Evolutionary conservation across 2,797 vertebrate genomes (phyloP), one percentile per base, ranked within the genome.

Genomic region (Lithobates sylvaticus): DNA sequence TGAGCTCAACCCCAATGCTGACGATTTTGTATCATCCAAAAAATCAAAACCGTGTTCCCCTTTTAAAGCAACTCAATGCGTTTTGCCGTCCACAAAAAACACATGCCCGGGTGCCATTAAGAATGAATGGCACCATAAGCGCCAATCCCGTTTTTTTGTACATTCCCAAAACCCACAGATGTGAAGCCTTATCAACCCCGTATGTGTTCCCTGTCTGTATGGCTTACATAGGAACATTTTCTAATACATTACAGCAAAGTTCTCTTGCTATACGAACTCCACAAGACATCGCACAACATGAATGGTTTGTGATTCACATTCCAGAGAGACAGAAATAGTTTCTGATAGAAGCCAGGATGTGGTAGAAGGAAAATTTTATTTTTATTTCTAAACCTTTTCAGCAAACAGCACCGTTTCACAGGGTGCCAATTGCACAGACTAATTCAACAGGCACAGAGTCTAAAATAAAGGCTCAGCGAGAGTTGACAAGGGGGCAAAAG

Each of bases 251-350:
- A 12, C 42, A 74, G 77, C 67, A 4, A 67, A 77, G 39, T 72
- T 71, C 27, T 39, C 21, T 76, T 42, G 21, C n/a, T 78, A 78
- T 72, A 86, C 39, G 34, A 26, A 39, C 73, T 29, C 58, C 74
- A 78, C 69, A 78, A 72, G 81, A 74, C 85, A 83, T 78, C 16
- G 36, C 18, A 50, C 32, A 73, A 73, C 75, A 83, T 75, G 64
- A 83, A 68, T 44, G 32, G 9, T 73, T 54, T 67, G 77, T 87
- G 86, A 87, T 83, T 87, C 86, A 87, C 86, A 87, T 87, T 83
- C 81, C 86, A 78, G 70, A 15, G 10, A 76, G n/a, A 73, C 58
- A 79, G 7, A 83, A 78, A 87, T 87, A 87, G 70, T 69, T 79
- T 27, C 68, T 44, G 74, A 83, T 83, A 83, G 69, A 83, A 79